A percentile compares a stretch with the other conserved stretches of the same genome.
These are phyloP conservation scores for Anableps anableps DNA, from an alignment of 2,797 vertebrate species.

Conservation along the genomic window DNA sequence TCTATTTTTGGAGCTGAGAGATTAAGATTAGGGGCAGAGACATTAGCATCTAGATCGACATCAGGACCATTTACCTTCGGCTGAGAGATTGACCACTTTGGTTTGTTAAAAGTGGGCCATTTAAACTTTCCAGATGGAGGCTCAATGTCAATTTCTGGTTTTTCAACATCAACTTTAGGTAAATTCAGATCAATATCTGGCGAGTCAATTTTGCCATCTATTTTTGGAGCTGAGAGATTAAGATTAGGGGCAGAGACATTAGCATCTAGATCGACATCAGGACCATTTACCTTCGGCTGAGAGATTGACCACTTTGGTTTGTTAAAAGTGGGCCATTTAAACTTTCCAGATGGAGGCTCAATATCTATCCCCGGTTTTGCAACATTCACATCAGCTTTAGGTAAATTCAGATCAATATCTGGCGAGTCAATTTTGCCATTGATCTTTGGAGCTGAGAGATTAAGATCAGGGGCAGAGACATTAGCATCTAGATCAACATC, in stretches of 20 bases:
- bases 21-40: constrained; percentile 23
- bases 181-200: constrained; percentile 46
- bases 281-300: constrained; percentile 36
- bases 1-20: constrained; percentile 43
- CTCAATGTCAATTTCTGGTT: constrained; percentile 46
- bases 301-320: constrained; percentile 17
- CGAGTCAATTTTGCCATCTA: constrained; percentile 48
- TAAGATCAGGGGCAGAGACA: constrained; percentile 28
- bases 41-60: constrained; percentile 56
- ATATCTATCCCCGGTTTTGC: constrained; percentile 51
- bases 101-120: constrained; percentile 60
- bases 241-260: constrained; percentile 52
- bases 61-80: constrained; percentile 51
- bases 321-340: constrained; percentile 57
- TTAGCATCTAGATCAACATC: constrained; percentile 59
- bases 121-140: constrained; percentile 56
- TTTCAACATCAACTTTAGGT: constrained; percentile 51
- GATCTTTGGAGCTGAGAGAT: constrained; percentile 29
- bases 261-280: constrained; percentile 53
- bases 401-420: constrained; percentile 42
- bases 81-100: constrained; percentile 29
- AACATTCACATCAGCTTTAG: constrained; percentile 47
- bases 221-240: constrained; percentile 49
- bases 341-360: constrained; percentile 55
- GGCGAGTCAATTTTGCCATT: constrained; percentile 51